Conservation (phyloP, 35 echinoderm and acorn worm species). For the Stichopus chloronotus region DNA sequence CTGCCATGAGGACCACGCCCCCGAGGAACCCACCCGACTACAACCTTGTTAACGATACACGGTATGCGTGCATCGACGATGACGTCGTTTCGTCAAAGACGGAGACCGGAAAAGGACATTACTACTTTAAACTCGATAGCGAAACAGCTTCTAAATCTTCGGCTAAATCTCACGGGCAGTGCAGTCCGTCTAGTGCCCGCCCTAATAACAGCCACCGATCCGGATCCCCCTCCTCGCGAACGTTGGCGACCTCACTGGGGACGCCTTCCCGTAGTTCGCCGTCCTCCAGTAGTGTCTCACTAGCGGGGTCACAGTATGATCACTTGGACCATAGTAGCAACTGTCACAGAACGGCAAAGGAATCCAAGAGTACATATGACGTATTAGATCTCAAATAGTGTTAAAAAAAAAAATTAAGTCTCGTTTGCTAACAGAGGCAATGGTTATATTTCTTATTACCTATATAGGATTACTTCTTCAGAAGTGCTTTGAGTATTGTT, state of each 20-base stretch:
- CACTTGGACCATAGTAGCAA: neutral
- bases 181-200: neutral
- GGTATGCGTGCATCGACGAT: neutral
- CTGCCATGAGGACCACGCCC: neutral
- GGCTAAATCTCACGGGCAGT: neutral
- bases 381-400: neutral
- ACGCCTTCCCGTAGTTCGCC: neutral
- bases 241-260: neutral
- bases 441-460: no score
- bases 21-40: neutral
- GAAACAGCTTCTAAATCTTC: neutral
- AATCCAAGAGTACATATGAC: neutral
- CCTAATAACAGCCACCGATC: neutral
- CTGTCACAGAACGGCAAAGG: neutral
- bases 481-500: no score
- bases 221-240: neutral
- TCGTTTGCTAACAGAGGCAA: no score
- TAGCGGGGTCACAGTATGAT: neutral
- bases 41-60: neutral
- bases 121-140: neutral
- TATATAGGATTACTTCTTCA: no score
- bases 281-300: neutral
- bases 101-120: neutral
- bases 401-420: no score
- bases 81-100: neutral